A percentile compares a stretch with the other conserved stretches of the same genome.
Conservation (phyloP, 2,797 vertebrate species). For the Graptemys geographica region DNA sequence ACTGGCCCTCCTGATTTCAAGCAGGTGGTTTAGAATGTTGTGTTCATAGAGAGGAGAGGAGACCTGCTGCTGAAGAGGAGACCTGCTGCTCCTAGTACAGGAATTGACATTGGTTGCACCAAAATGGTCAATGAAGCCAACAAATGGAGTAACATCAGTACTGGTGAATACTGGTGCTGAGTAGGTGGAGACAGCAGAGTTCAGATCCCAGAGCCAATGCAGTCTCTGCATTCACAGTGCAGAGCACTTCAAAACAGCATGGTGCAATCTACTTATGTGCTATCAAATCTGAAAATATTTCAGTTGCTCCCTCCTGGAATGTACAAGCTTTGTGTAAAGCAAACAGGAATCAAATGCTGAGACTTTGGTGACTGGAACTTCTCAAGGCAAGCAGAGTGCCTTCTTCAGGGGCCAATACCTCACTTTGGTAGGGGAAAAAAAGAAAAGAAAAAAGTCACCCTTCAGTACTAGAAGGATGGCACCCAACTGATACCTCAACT, state of each 20-base stretch:
- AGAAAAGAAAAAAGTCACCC: neutral
- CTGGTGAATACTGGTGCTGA: accelerated
- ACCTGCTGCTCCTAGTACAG: neutral
- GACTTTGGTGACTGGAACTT: neutral
- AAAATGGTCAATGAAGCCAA: neutral
- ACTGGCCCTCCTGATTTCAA: neutral
- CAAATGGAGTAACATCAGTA: neutral
- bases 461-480: neutral
- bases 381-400: neutral
- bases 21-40: neutral
- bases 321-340: neutral
- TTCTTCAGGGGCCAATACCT: neutral
- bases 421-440: neutral
- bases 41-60: neutral
- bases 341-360: neutral
- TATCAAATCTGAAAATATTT: neutral
- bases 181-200: neutral
- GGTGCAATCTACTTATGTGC: neutral
- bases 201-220: neutral
- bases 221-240: neutral
- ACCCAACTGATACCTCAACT: neutral
- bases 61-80: neutral
- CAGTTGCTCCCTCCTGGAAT: neutral
- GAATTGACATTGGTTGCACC: neutral
- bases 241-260: neutral